Evolutionary conservation across 2,797 vertebrate species (phyloP), one percentile per base, ranked within the genome.

Genomic region (Macropodus opercularis): DNA sequence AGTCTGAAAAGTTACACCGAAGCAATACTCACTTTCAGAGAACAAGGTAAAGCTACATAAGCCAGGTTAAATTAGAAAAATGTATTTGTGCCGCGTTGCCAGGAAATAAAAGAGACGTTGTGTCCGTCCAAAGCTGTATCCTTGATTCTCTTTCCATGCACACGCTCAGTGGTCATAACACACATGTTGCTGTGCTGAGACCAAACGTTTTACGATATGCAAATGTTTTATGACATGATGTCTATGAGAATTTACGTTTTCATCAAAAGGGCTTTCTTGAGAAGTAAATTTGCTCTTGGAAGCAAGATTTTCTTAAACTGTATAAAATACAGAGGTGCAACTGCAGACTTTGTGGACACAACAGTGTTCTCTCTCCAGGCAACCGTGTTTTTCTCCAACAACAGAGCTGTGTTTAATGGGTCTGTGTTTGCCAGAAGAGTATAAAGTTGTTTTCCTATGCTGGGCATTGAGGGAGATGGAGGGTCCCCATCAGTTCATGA

Each of bases 311-410:
- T 53, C 11, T 57, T 27, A 49, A 63, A 68, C 47, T 72, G 40
- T 65, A 44, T 62, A 55, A 81, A 76, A 72, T 67, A 35, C 44
- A 3, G 22, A 53, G 63, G 54, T 72, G 7, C 27, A 8, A 47
- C 61, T 44, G 61, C 26, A 8, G 51, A 34, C 57, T 75, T n/a
- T 84, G 77, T 80, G 80, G 70, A 70, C 70, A 83, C 65, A 87
- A 81, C 81, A 85, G 19, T 77, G 57, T 79, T 84, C 69, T 55
- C 62, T 85, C 78, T 74, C 86, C 64, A 81, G 83, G 86, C 84
- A 88, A 87, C 89, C 34, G 1, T 82, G 83, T 77, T 79, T 84
- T 79, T 70, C 62, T 60, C 47, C 38, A 64, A 66, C 22, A 75
- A 64, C 72, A 72, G 53, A 56, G 64, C 63, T 44, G 19, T 49